A percentile compares a stretch with the other conserved stretches of the same genome.
These are phyloP conservation scores for Sialis fuliginosa DNA, from an alignment of 2,888 invertebrate species.

Conservation along the genomic window DNA sequence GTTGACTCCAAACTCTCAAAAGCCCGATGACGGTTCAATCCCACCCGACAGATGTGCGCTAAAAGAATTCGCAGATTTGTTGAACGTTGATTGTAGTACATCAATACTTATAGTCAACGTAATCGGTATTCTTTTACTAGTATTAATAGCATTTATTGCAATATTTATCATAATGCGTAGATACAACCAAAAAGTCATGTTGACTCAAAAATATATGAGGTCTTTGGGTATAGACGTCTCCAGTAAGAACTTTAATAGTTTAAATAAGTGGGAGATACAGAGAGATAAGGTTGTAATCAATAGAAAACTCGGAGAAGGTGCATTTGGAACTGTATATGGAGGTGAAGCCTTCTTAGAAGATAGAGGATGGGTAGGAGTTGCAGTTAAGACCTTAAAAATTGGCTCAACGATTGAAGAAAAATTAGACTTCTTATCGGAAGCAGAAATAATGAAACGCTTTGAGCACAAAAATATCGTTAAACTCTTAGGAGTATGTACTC, in stretches of 20 bases:
- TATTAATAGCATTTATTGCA: conserved; percentile 34
- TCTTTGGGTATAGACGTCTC: conserved; percentile 43
- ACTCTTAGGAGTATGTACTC: conserved; percentile 71
- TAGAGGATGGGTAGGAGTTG: conserved; percentile 66
- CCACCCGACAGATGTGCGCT: conserved; percentile 44
- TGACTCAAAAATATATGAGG: conserved; percentile 49
- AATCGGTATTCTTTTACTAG: conserved; percentile 35
- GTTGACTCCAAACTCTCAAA: conserved; percentile 37
- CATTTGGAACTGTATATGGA: conserved; percentile 83
- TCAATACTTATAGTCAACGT: conserved; percentile 50
- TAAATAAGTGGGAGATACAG: conserved; percentile 80
- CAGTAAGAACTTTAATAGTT: conserved; percentile 26
- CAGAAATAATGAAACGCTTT: conserved; percentile 87
- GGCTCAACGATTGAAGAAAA: conserved; percentile 73
- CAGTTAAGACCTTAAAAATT: conserved; percentile 75
- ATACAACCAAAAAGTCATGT: conserved; percentile 47
- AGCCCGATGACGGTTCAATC: conserved; percentile 48
- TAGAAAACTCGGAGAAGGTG: conserved; percentile 72
- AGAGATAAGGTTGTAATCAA: conserved; percentile 73
- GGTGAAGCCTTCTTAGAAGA: conserved; percentile 63
- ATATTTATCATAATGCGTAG: conserved; percentile 46
- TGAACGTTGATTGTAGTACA: conserved; percentile 54
- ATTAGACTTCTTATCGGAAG: conserved; percentile 79
- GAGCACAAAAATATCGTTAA: conserved; percentile 78
- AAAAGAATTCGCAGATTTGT: conserved; percentile 42